Evolutionary conservation across 2,797 vertebrate genomes (phyloP), one percentile per base, ranked within the genome.

Genomic region (Rhinogobio ventralis): DNA sequence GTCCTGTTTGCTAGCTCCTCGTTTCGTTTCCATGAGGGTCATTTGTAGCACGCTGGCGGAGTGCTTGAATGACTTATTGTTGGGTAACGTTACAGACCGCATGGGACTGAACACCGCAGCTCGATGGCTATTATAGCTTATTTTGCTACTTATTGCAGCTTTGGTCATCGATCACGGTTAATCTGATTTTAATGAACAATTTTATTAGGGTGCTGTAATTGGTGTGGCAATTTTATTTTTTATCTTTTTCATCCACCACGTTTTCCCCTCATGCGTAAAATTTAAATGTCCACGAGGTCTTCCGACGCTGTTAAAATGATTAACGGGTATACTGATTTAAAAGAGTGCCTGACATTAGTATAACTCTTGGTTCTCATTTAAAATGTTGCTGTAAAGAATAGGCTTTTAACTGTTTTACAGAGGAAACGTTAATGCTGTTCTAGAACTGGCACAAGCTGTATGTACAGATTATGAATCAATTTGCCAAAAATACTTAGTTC

Each of bases 31-130:
- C n/a, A 10, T 7, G 72, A n/a, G 49, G 79, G 33, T 57, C 14
- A 3, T 60, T 45, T n/a, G 6, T 30, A 53, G 60, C 72, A 49
- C 17, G 60, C 46, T 75, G 28, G 60, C n/a, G 46, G 30, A 20
- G 25, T n/a, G 28, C 33, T 75, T 53, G 13, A 74, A 5, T 66
- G 9, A 28, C 71, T 74, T 75, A 39, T 83, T 83, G 60, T 79
- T 79, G 13, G 20, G 19, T 4, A 42, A 42, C 39, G n/a, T 9
- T 42, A 4, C n/a, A 67, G 74, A 86, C 88, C 86, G 86, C 88
- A 86, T 89, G 88, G 84, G 79, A 64, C 33, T 39, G 6, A 33
- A 33, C 46, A 25, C 5, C 25, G 2, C 45, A 79, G 46, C 49
- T 25, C 19, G 14, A 15, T 11, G 28, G 23, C 2, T n/a, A 14